These are phyloP conservation scores for Aporophyla nigra DNA, from an alignment of 2,888 invertebrate genomes.

Conservation along the genomic window DNA sequence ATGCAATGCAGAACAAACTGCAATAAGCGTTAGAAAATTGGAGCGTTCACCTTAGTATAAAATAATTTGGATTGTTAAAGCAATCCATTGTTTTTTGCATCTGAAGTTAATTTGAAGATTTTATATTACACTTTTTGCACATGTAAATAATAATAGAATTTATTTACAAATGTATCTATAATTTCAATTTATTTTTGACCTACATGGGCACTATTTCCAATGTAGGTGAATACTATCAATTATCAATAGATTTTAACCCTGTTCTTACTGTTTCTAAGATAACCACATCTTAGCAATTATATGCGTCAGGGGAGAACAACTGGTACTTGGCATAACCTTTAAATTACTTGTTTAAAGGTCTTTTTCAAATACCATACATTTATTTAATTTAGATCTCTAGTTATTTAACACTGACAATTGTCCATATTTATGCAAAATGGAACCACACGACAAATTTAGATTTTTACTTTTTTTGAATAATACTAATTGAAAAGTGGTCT, in stretches of 20 bases:
- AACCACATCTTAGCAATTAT: constrained; percentile 89
- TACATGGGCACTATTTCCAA: not conserved
- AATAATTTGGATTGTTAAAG: not conserved
- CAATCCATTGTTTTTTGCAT: not conserved
- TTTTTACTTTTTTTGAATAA: too few species aligned
- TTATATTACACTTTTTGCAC: not conserved
- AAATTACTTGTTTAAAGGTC: constrained; percentile 69
- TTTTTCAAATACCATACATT: constrained; percentile 72
- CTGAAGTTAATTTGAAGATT: not conserved
- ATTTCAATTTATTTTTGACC: too few species aligned
- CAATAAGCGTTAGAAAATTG: too few species aligned
- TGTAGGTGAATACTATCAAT: not conserved
- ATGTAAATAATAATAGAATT: not conserved
- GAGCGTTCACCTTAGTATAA: too few species aligned
- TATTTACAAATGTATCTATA: too few species aligned
- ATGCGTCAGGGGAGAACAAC: constrained; percentile 88
- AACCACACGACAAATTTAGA: too few species aligned
- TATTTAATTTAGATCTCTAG: not conserved
- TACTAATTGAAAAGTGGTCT: too few species aligned
- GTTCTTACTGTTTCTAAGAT: constrained; percentile 91
- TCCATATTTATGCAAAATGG: too few species aligned
- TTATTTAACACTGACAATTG: not conserved
- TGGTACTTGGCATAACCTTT: constrained; percentile 73
- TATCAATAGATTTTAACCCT: constrained; percentile 73
- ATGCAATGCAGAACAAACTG: too few species aligned